Conservation (phyloP, 2,113 vertebrate genomes). For the Dolichotis patagonum region DNA sequence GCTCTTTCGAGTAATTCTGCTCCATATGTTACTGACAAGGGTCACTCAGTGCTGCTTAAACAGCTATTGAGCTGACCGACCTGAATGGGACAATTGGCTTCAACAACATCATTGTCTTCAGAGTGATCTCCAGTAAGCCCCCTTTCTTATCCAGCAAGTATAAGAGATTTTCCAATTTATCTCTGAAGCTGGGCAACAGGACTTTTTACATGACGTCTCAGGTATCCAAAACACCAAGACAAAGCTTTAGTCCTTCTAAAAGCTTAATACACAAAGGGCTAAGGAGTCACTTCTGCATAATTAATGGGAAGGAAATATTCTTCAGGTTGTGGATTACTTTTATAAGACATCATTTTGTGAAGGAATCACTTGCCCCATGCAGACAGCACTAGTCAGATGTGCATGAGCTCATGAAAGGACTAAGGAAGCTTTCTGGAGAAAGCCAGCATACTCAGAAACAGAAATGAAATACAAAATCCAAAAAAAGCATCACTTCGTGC, state of each 20-base stretch:
- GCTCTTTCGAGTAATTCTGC: neutral
- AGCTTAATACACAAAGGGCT: neutral
- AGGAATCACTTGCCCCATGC: neutral
- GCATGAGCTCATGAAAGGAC: neutral
- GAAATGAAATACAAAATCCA: neutral
- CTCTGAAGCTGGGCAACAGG: neutral
- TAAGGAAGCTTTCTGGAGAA: neutral
- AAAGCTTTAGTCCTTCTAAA: neutral
- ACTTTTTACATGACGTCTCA: neutral
- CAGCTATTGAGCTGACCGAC: neutral
- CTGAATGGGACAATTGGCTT: neutral
- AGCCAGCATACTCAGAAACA: neutral
- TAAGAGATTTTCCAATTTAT: neutral
- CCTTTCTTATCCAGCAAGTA: neutral
- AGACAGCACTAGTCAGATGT: neutral
- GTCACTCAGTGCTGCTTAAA: neutral
- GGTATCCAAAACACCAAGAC: neutral
- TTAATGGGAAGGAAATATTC: neutral
- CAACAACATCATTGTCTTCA: neutral
- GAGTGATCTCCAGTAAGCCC: neutral
- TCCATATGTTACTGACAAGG: accelerated
- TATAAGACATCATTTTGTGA: neutral
- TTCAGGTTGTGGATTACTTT: neutral
- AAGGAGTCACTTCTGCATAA: neutral
- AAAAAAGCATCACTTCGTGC: neutral